A percentile compares a stretch with the other conserved stretches of the same genome.
phyloP scores from a whole-genome alignment of 2,888 invertebrate genomes.

The Poecilobothrus nobilitatus region DNA sequence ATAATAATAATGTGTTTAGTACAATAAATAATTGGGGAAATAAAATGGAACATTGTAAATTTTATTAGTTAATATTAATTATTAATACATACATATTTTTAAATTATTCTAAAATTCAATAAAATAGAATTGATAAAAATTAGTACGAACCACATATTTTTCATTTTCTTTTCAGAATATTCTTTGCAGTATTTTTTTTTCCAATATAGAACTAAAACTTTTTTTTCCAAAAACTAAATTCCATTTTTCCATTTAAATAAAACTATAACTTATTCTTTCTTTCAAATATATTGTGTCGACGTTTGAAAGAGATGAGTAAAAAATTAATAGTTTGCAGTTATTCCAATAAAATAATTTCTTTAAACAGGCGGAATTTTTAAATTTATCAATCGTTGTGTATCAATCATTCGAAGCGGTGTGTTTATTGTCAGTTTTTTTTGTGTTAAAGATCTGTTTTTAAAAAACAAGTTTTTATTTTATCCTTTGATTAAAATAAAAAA shows the following conservation, averaged over 20 bases:
- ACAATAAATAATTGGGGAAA: no score
- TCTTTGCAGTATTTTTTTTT: neutral
- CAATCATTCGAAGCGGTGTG: neutral
- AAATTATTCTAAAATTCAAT: no score
- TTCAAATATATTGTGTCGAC: no score
- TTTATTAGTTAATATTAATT: no score
- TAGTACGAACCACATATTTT: neutral
- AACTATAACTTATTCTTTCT: neutral
- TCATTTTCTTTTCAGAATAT: neutral
- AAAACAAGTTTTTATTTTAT: neutral
- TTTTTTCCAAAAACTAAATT: neutral
- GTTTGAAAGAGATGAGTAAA: neutral
- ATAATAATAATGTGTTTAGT: no score
- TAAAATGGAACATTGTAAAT: no score
- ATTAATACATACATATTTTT: no score
- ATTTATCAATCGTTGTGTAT: conserved; percentile 2
- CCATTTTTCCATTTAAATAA: no score
- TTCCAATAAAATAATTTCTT: neutral
- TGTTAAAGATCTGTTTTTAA: neutral
- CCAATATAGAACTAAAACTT: neutral
- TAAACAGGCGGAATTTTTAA: neutral
- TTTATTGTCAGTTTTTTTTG: conserved; percentile 10
- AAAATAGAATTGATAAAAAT: neutral
- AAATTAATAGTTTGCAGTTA: neutral
- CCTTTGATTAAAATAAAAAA: neutral